Conservation (phyloP, 2,113 vertebrate genomes). For the Petaurus breviceps region DNA sequence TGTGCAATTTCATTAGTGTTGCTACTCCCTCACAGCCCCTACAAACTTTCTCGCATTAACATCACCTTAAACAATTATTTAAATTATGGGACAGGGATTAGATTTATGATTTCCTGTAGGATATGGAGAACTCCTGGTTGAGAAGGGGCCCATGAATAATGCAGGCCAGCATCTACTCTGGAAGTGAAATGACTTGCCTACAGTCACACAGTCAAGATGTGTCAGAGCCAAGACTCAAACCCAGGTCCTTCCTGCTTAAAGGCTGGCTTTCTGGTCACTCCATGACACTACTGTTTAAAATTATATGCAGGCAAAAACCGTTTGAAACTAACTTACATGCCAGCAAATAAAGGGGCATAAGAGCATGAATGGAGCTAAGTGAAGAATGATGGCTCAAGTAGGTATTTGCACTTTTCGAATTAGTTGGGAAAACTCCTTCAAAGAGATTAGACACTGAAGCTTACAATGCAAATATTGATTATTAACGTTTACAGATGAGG, state of each 20-base stretch:
- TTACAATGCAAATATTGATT: background rate
- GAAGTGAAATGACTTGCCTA: background rate
- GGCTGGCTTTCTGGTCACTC: background rate
- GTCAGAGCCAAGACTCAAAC: background rate
- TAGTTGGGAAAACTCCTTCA: background rate
- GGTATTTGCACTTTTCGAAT: background rate
- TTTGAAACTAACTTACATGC: background rate
- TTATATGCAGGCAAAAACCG: background rate
- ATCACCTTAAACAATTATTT: background rate
- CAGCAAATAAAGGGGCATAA: background rate
- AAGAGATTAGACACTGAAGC: background rate
- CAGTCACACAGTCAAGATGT: background rate
- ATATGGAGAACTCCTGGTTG: background rate
- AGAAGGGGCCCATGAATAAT: background rate
- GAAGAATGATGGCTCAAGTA: background rate
- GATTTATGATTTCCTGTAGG: background rate
- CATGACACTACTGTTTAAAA: background rate
- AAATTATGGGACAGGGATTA: background rate
- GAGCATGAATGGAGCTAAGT: background rate
- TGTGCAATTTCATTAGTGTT: background rate
- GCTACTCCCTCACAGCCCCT: background rate
- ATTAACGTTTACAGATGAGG: background rate
- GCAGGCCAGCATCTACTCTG: background rate
- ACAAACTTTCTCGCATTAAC: background rate
- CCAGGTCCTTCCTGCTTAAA: background rate